Evolutionary conservation across 2,888 invertebrate species (phyloP).

Genomic region (Eupithecia inturbata): DNA sequence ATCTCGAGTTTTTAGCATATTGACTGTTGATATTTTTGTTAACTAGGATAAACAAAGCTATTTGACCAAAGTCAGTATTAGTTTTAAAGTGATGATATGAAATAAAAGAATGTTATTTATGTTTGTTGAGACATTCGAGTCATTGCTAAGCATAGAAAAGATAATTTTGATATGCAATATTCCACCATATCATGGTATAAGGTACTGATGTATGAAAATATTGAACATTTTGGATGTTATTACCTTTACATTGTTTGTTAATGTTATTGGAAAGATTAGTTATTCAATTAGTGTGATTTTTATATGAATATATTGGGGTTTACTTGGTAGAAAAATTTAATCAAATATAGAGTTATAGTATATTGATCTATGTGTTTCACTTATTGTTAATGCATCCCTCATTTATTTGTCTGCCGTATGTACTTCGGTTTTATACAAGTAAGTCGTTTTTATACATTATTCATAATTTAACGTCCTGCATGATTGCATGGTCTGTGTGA

Average conservation of each 20-base stretch:
- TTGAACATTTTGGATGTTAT: conserved; percentile 66
- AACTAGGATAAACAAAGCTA: conserved; percentile 83
- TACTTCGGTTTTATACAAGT: conserved; percentile 57
- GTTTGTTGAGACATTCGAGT: conserved; percentile 72
- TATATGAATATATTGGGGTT: conserved; percentile 85
- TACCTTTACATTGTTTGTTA: conserved; percentile 79
- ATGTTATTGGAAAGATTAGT: conserved; percentile 79
- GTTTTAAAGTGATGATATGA: conserved; percentile 76
- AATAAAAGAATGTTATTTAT: conserved; percentile 65
- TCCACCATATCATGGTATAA: conserved; percentile 75
- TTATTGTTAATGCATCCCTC: conserved; percentile 47
- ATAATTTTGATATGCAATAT: conserved; percentile 69
- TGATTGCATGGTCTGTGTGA: conserved; percentile 64
- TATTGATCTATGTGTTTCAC: conserved; percentile 57
- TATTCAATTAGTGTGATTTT: conserved; percentile 82
- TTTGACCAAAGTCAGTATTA: conserved; percentile 85
- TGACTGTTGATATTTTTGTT: conserved; percentile 81
- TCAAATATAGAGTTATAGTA: conserved; percentile 76
- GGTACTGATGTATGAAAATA: conserved; percentile 68
- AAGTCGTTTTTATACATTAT: conserved; percentile 59
- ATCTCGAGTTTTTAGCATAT: conserved; percentile 76
- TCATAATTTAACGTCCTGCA: conserved; percentile 50
- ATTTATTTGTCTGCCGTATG: conserved; percentile 41
- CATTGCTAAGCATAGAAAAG: conserved; percentile 69
- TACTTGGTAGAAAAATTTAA: conserved; percentile 83